These are phyloP conservation scores for Gorsachius goisagi DNA, from an alignment of 2,113 vertebrate genomes.

Conservation along the genomic window DNA sequence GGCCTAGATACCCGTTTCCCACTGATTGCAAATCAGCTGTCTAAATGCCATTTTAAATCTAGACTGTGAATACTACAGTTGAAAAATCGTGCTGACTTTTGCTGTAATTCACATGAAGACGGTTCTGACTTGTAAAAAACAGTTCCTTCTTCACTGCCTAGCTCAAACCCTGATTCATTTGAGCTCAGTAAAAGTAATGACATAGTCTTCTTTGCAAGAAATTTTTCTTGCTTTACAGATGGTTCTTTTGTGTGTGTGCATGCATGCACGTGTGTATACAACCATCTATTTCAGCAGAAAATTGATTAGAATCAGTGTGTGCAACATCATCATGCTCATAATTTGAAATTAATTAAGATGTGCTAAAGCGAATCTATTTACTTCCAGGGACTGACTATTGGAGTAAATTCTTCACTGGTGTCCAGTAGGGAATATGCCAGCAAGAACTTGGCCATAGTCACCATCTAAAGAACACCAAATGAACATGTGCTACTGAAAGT, in stretches of 20 bases:
- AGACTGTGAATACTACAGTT: not conserved
- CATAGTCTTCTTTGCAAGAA: not conserved
- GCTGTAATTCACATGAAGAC: not conserved
- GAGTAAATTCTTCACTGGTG: not conserved
- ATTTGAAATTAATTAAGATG: not conserved
- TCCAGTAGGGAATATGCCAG: not conserved
- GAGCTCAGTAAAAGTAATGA: not conserved
- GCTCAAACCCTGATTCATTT: not conserved
- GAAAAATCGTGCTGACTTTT: not conserved
- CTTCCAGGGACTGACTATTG: not conserved
- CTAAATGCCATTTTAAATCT: not conserved
- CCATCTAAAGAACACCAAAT: not conserved
- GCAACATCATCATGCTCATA: not conserved
- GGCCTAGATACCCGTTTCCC: not conserved
- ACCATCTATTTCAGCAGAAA: not conserved
- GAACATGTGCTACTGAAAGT: constrained; percentile 3
- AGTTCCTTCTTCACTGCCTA: not conserved
- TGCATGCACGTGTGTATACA: not conserved
- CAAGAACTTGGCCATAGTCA: not conserved
- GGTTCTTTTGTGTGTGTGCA: not conserved
- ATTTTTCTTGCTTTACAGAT: not conserved
- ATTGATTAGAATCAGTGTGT: not conserved
- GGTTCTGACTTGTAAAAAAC: not conserved
- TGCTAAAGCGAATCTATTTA: not conserved
- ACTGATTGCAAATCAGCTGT: not conserved